A percentile compares a stretch with the other conserved stretches of the same genome.
Evolutionary conservation across 2,797 vertebrate genomes (phyloP).

Genomic region (Sarcoramphus papa): DNA sequence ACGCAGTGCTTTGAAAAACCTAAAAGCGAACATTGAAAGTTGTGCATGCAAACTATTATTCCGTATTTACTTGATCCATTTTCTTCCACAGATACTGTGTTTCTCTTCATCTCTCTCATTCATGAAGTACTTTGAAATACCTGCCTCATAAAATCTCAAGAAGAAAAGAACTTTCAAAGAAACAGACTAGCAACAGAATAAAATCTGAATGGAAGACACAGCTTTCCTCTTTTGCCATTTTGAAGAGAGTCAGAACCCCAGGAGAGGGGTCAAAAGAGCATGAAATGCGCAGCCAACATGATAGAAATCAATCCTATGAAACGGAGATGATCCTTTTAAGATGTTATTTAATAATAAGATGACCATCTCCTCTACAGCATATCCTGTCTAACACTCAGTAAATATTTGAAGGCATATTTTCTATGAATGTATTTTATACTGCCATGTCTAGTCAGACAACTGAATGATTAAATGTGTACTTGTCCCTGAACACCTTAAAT

Average conservation of each 20-base stretch:
- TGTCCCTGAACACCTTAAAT: background rate
- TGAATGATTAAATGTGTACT: constrained; percentile 1
- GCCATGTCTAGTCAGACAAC: background rate
- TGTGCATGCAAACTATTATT: background rate
- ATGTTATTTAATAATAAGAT: background rate
- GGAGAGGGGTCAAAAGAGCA: background rate
- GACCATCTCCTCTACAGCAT: background rate
- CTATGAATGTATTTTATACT: background rate
- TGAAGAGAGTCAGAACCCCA: background rate
- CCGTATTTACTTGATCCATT: background rate
- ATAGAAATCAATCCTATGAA: background rate
- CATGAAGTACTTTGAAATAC: background rate
- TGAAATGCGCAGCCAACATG: background rate
- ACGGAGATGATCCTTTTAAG: background rate
- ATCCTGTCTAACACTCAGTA: background rate
- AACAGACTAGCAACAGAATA: background rate
- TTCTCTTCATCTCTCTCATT: background rate
- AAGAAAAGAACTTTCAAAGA: background rate
- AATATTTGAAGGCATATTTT: background rate
- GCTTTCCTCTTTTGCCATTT: background rate
- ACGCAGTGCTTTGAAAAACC: background rate
- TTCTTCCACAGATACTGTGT: background rate
- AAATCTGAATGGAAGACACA: background rate
- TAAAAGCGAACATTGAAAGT: background rate
- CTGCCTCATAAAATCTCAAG: background rate